Conservation (phyloP, 2,797 vertebrate species). For the Morelia viridis region DNA sequence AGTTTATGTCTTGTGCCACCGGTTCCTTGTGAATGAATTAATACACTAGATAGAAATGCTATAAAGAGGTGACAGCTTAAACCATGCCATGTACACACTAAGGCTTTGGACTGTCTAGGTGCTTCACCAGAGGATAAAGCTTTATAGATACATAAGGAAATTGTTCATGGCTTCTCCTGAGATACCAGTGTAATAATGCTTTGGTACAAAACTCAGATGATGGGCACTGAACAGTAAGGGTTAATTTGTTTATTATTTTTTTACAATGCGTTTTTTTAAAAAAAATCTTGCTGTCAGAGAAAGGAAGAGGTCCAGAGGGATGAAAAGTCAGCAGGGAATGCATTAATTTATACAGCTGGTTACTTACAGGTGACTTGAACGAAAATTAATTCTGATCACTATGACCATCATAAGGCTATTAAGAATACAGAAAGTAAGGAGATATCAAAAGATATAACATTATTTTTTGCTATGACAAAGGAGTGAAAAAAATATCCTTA, state of each 20-base stretch:
- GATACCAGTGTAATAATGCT: neutral
- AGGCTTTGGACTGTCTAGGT: neutral
- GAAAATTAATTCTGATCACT: neutral
- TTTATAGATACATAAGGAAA: neutral
- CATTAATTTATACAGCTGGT: neutral
- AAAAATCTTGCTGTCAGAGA: neutral
- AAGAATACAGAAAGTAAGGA: neutral
- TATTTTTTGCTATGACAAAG: neutral
- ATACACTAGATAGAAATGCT: neutral
- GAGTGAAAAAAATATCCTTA: neutral
- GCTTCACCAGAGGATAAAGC: neutral
- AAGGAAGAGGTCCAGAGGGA: neutral
- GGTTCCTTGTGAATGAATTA: neutral
- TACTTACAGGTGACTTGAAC: neutral
- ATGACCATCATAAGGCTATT: neutral
- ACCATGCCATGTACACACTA: neutral
- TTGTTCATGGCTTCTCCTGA: neutral
- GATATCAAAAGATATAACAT: neutral
- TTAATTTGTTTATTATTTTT: neutral
- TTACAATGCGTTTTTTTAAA: neutral
- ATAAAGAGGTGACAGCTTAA: neutral
- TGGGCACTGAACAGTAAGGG: neutral
- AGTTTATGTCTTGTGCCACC: neutral
- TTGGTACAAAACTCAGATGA: neutral
- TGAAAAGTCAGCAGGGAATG: neutral